Conservation (phyloP, 2,113 vertebrate species). For the Hyperoodon ampullatus region DNA sequence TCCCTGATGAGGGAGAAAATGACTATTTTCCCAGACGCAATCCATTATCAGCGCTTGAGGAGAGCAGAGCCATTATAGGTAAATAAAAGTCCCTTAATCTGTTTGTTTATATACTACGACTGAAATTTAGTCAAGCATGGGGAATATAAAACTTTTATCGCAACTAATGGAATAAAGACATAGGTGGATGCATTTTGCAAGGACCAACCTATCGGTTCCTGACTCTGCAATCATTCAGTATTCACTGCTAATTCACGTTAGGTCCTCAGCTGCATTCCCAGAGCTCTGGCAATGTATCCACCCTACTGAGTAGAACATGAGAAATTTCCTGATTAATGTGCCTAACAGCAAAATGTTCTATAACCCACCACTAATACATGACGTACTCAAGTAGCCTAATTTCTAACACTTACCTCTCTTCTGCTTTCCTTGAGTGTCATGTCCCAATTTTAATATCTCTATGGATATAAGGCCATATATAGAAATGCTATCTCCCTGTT, state of each 20-base stretch:
- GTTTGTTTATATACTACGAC: neutral
- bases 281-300: neutral
- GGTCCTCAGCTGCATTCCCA: neutral
- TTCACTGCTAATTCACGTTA: neutral
- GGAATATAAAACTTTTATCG: neutral
- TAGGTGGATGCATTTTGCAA: neutral
- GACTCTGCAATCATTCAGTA: neutral
- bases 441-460: constrained; percentile 57
- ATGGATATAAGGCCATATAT: constrained; percentile 23
- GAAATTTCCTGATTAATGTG: neutral
- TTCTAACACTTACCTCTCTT: constrained; percentile 50
- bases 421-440: constrained; percentile 40
- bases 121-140: neutral
- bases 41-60: neutral
- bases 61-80: neutral
- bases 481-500: constrained; percentile 66
- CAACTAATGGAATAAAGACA: neutral
- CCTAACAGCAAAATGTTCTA: neutral
- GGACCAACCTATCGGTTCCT: neutral
- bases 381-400: neutral
- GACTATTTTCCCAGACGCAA: neutral
- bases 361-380: neutral
- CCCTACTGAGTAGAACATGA: neutral
- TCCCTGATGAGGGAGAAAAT: neutral
- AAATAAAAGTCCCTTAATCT: neutral